Percentiles rank a stretch among this genome's conserved stretches.
These are phyloP conservation scores for Tigriopus japonicus DNA, from an alignment of 1,140 invertebrate genomes.

Conservation along the genomic window DNA sequence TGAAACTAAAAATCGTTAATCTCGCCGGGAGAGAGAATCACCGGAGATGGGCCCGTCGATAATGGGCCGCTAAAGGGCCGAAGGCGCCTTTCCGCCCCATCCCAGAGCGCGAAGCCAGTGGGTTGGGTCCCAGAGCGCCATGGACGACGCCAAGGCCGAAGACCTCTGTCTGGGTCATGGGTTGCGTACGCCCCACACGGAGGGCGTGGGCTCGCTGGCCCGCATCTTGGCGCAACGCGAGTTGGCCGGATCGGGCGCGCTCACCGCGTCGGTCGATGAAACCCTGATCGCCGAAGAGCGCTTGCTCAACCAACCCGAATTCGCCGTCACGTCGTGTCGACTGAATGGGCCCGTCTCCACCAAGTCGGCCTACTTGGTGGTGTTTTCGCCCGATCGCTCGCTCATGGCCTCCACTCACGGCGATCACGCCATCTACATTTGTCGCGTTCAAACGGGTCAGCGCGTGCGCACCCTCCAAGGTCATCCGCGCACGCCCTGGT, in stretches of 20 bases:
- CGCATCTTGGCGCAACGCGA: not conserved
- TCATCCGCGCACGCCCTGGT: slow-evolving; percentile 69
- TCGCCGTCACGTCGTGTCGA: not conserved
- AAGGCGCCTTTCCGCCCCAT: too few species aligned
- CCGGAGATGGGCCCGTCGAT: too few species aligned
- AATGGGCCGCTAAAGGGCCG: too few species aligned
- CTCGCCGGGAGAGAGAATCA: too few species aligned
- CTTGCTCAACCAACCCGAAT: not conserved
- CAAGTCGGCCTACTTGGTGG: slow-evolving; percentile 5
- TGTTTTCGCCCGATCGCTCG: slow-evolving; percentile 31
- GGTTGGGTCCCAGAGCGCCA: not conserved
- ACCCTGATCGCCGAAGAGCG: not conserved
- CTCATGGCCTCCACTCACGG: slow-evolving; percentile 75
- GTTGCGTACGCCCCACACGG: not conserved
- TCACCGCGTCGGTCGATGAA: not conserved
- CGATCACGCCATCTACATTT: slow-evolving; percentile 77
- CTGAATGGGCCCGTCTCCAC: not conserved
- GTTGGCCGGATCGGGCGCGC: not conserved
- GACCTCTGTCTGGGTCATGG: not conserved
- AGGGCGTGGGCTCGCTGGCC: not conserved
- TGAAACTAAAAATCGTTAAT: too few species aligned
- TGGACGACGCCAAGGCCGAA: not conserved
- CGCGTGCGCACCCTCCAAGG: slow-evolving; percentile 55
- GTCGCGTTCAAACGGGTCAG: slow-evolving; percentile 48
- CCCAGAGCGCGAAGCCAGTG: not conserved